Percentiles rank a stretch among this genome's conserved stretches.
phyloP scores from a whole-genome alignment of 2,113 vertebrate species.

The Tragelaphus buxtoni region DNA sequence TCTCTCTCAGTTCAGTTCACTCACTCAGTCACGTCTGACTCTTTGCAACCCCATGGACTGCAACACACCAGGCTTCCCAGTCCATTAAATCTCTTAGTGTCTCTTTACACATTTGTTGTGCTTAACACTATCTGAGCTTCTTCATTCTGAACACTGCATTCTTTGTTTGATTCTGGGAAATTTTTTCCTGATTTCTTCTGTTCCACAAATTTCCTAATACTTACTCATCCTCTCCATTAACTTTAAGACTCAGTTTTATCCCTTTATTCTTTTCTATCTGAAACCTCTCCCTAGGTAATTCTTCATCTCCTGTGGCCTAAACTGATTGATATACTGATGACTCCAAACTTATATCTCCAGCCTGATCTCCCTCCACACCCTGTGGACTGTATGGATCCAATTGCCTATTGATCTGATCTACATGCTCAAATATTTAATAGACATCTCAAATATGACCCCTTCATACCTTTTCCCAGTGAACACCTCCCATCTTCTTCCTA shows the following conservation, averaged over 20 bases:
- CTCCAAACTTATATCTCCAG: neutral
- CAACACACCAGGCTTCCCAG: neutral
- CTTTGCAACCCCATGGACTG: neutral
- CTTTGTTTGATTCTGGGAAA: neutral
- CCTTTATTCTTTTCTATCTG: neutral
- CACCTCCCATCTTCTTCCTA: neutral
- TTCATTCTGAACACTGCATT: neutral
- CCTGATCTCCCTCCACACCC: neutral
- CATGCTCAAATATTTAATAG: neutral
- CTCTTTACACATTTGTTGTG: neutral
- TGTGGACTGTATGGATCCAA: neutral
- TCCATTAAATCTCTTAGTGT: neutral
- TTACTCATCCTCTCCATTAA: neutral
- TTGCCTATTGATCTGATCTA: neutral
- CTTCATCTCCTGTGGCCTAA: neutral
- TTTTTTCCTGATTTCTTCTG: neutral
- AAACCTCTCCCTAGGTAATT: neutral
- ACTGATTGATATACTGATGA: neutral
- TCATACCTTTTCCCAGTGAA: neutral
- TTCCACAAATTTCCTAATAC: neutral
- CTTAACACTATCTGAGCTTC: neutral
- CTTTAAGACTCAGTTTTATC: neutral
- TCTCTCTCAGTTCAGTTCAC: neutral
- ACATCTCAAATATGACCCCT: neutral
- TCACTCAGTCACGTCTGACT: neutral